A percentile compares a stretch with the other conserved stretches of the same genome.
These are phyloP conservation scores for Portevinia maculata DNA, from an alignment of 2,888 invertebrate species.

Conservation along the genomic window DNA sequence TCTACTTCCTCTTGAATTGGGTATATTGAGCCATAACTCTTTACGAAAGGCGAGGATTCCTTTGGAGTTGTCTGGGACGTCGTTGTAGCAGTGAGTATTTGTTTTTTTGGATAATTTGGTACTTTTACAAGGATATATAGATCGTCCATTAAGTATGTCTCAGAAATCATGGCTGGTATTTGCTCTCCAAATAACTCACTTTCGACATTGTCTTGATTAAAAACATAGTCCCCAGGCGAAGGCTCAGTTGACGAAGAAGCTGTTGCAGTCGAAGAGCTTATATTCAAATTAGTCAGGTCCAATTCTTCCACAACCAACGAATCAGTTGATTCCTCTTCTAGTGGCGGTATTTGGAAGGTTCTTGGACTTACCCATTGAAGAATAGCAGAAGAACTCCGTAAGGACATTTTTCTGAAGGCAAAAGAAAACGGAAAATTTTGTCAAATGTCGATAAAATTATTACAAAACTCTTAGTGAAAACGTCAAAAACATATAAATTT, in stretches of 20 bases:
- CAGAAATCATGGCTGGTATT: conserved; percentile 77
- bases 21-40: conserved; percentile 53
- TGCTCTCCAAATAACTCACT: conserved; percentile 77
- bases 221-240: neutral
- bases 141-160: conserved; percentile 80
- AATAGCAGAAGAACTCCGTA: conserved; percentile 22
- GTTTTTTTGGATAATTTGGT: conserved; percentile 68
- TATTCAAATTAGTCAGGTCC: conserved; percentile 51
- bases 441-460: conserved; percentile 32
- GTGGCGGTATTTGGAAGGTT: too few relatives aligned
- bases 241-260: neutral
- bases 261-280: conserved; percentile 5
- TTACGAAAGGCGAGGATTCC: too few relatives aligned
- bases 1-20: conserved; percentile 69
- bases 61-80: conserved; percentile 21
- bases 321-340: conserved; percentile 10
- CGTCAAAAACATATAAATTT: neutral
- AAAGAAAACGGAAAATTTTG: conserved; percentile 57
- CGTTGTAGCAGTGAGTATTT: neutral
- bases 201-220: conserved; percentile 77
- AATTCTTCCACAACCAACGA: conserved; percentile 52
- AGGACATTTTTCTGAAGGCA: conserved; percentile 59
- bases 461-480: conserved; percentile 21
- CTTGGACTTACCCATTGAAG: conserved; percentile 9
- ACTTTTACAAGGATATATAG: conserved; percentile 81